phyloP scores from a whole-genome alignment of 2,113 vertebrate genomes.

The Xiphias gladius region DNA sequence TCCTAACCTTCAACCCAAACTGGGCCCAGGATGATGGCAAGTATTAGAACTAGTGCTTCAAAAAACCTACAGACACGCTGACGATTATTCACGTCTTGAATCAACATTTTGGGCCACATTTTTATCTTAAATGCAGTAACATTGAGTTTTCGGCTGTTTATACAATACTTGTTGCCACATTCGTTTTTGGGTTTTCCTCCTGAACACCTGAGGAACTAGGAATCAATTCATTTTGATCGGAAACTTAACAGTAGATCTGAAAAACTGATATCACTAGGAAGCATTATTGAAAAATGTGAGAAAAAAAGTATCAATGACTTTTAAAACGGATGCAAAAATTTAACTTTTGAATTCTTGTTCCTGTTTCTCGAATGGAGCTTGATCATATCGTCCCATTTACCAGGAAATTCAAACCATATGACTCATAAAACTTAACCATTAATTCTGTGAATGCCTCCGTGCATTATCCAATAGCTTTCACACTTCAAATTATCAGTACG shows the following conservation, averaged over 20 bases:
- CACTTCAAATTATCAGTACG: constrained; percentile 68
- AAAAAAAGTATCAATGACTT: constrained; percentile 2
- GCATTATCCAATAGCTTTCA: constrained; percentile 68
- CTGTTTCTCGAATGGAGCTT: constrained; percentile 55
- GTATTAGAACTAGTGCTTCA: neutral
- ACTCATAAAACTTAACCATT: constrained; percentile 67
- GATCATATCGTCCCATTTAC: constrained; percentile 65
- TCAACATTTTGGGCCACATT: constrained; percentile 23
- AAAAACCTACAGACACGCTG: neutral
- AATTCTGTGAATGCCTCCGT: constrained; percentile 62
- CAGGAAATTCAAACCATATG: constrained; percentile 77
- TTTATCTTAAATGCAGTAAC: neutral
- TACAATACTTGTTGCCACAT: neutral
- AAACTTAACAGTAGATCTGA: constrained; percentile 8
- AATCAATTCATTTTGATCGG: neutral
- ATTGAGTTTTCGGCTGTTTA: constrained; percentile 1
- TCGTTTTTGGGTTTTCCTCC: neutral
- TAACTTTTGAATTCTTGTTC: constrained; percentile 44
- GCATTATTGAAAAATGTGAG: neutral
- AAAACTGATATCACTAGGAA: neutral
- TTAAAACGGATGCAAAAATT: constrained; percentile 23
- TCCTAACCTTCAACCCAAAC: constrained; percentile 20
- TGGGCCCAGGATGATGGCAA: constrained; percentile 6
- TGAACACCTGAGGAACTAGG: neutral
- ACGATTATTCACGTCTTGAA: neutral